These are phyloP conservation scores for Cryptoleucopteryx plumbea DNA, from an alignment of 2,113 vertebrate genomes.

Conservation along the genomic window DNA sequence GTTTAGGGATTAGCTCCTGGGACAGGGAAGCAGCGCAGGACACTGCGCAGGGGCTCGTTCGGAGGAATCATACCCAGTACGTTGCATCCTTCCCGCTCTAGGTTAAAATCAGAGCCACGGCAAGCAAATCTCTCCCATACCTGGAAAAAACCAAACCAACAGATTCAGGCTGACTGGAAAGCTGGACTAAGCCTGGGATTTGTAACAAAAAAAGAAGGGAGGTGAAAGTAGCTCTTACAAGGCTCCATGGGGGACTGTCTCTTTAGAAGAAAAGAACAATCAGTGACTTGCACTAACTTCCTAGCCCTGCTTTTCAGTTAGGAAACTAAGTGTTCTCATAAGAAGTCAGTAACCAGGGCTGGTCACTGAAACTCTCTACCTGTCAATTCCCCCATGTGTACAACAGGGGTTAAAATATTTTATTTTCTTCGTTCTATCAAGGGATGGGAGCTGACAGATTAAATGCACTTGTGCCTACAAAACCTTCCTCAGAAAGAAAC, in stretches of 20 bases:
- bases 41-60: background rate
- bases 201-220: background rate
- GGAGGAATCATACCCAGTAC: background rate
- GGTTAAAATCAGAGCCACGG: fast-evolving
- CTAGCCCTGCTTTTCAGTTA: background rate
- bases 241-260: background rate
- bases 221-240: background rate
- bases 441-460: background rate
- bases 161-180: background rate
- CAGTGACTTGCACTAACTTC: background rate
- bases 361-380: background rate
- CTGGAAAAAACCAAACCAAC: background rate
- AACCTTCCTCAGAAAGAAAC: background rate
- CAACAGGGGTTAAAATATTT: background rate
- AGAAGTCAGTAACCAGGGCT: background rate
- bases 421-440: background rate
- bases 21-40: background rate
- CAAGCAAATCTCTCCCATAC: background rate
- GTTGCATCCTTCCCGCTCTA: background rate
- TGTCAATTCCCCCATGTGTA: background rate
- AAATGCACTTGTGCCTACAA: background rate
- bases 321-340: background rate
- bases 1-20: background rate
- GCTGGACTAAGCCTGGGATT: background rate
- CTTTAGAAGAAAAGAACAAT: background rate